A percentile compares a stretch with the other conserved stretches of the same genome.
phyloP scores from a whole-genome alignment of 2,797 vertebrate genomes.

The Synaphobranchus kaupii region DNA sequence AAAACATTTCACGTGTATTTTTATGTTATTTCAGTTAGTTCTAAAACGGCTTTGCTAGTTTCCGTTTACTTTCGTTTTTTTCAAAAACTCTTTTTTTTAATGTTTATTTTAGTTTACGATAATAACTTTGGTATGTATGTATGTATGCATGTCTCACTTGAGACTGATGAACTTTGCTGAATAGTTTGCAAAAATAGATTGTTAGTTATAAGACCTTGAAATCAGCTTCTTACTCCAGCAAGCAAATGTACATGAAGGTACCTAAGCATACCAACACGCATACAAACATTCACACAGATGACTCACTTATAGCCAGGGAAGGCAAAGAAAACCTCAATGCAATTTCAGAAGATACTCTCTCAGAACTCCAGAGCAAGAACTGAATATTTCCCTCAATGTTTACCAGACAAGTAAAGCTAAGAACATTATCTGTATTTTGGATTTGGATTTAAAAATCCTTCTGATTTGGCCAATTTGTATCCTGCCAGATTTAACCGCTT shows the following conservation, averaged over 20 bases:
- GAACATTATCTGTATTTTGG: not conserved
- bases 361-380: slow-evolving; percentile 6
- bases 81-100: too few species aligned
- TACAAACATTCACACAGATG: slow-evolving; percentile 5
- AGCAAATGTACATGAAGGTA: not conserved
- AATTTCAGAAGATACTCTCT: slow-evolving; percentile 18
- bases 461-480: not conserved
- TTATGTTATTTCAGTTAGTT: too few species aligned
- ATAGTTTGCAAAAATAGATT: too few species aligned
- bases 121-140: not conserved
- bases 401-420: not conserved
- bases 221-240: not conserved
- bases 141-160: too few species aligned
- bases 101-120: too few species aligned
- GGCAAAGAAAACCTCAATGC: slow-evolving; percentile 3
- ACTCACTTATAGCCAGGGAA: not conserved
- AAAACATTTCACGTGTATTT: too few species aligned
- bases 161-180: not conserved
- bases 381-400: slow-evolving; percentile 15
- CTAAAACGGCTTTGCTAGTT: too few species aligned
- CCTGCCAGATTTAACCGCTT: too few species aligned
- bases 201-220: not conserved
- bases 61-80: too few species aligned
- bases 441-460: not conserved
- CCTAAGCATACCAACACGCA: not conserved